Conservation (phyloP, 1,140 invertebrate species). For the Dolichoris vasculosae region DNA sequence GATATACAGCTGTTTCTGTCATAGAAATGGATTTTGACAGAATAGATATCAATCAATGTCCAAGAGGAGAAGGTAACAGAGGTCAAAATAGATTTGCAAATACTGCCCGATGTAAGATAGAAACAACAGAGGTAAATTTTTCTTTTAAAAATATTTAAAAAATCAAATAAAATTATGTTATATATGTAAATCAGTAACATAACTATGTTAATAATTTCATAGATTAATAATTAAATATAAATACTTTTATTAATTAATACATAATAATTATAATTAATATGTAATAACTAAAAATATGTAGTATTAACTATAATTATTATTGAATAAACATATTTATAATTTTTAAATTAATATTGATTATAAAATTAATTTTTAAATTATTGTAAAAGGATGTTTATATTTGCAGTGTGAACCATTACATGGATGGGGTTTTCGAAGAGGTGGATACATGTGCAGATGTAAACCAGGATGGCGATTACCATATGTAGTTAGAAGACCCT, state of each 20-base stretch:
- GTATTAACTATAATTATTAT: too few species aligned
- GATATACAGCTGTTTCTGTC: conserved; percentile 93
- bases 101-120: conserved; percentile 93
- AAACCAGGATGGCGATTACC: conserved; percentile 92
- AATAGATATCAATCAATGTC: conserved; percentile 99
- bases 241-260: too few species aligned
- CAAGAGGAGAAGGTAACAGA: conserved; percentile 89
- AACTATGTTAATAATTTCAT: too few species aligned
- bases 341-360: too few species aligned
- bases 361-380: too few species aligned
- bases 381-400: conserved; percentile 2
- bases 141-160: conserved; percentile 8
- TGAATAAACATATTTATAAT: too few species aligned
- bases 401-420: conserved; percentile 94
- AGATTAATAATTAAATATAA: too few species aligned
- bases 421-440: conserved; percentile 95
- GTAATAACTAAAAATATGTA: too few species aligned
- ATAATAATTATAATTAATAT: too few species aligned
- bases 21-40: conserved; percentile 98
- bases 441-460: conserved; percentile 97
- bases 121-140: conserved; percentile 90
- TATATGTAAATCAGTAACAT: neutral
- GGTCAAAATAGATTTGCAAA: conserved; percentile 92
- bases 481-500: conserved; percentile 89
- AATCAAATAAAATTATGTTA: conserved; percentile 1